phyloP scores from a whole-genome alignment of 2,888 invertebrate species.

The Hermaeophaga mercurialis region DNA sequence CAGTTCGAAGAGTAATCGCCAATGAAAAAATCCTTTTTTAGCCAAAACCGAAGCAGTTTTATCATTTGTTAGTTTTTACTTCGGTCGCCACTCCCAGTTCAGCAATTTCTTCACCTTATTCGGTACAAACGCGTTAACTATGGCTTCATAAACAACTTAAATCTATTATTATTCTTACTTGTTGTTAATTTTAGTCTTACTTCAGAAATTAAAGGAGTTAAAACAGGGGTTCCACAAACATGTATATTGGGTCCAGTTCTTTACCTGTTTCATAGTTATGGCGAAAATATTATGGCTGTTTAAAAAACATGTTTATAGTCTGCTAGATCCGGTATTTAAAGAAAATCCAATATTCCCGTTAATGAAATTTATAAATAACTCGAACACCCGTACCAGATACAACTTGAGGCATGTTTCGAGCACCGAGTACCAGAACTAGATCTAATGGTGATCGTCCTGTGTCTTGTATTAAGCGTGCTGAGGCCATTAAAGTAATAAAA shows the following conservation, averaged over 20 bases:
- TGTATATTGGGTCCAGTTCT: too few species aligned
- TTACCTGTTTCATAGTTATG: too few species aligned
- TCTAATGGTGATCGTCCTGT: neutral
- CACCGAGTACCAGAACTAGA: neutral
- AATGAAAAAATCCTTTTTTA: slow-evolving; percentile 19
- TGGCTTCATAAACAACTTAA: slow-evolving; percentile 5
- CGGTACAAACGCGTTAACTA: neutral
- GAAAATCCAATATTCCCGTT: too few species aligned
- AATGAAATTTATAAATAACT: too few species aligned
- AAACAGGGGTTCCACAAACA: too few species aligned
- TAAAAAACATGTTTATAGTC: too few species aligned
- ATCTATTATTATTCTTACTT: neutral
- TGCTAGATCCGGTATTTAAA: too few species aligned
- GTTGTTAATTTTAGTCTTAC: too few species aligned
- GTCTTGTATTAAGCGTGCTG: slow-evolving; percentile 6
- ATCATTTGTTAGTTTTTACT: slow-evolving; percentile 16
- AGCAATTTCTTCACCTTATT: slow-evolving; percentile 6
- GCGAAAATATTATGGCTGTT: too few species aligned
- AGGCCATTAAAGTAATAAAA: slow-evolving; percentile 18
- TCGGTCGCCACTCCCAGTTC: neutral
- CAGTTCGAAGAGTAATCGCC: slow-evolving; percentile 12
- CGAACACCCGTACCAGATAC: neutral
- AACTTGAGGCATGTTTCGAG: neutral
- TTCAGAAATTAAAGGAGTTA: too few species aligned
- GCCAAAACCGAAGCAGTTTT: slow-evolving; percentile 7